A percentile compares a stretch with the other conserved stretches of the same genome.
These are phyloP conservation scores for Heliconius eleuchia DNA, from an alignment of 1,140 invertebrate genomes.

Conservation along the genomic window DNA sequence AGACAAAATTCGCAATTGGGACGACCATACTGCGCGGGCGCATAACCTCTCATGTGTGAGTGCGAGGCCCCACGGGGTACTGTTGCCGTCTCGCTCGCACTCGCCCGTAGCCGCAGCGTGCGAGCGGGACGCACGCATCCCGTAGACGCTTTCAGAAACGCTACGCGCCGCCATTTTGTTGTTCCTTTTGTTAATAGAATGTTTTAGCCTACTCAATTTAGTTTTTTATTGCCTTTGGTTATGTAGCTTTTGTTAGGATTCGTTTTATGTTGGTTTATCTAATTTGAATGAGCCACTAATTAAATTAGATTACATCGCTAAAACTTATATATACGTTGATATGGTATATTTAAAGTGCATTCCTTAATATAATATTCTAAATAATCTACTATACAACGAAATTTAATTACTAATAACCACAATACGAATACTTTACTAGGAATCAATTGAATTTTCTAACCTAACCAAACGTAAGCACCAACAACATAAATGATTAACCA, in stretches of 20 bases:
- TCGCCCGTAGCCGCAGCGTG: constrained; percentile 47
- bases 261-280: not conserved
- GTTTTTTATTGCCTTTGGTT: constrained; percentile 35
- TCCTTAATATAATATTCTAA: constrained; percentile 25
- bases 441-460: not conserved
- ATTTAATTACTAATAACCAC: not conserved
- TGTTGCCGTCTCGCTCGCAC: constrained; percentile 51
- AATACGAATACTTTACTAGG: not conserved
- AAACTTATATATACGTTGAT: not conserved
- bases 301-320: not conserved
- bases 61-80: constrained; percentile 68
- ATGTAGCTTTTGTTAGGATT: constrained; percentile 16
- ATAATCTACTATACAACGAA: not conserved
- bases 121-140: constrained; percentile 53
- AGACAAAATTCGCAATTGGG: constrained; percentile 60
- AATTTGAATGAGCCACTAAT: not conserved
- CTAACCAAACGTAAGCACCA: not conserved
- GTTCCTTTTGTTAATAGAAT: constrained; percentile 69
- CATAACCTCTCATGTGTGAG: constrained; percentile 52
- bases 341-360: not conserved
- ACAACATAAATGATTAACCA: not conserved
- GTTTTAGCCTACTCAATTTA: constrained; percentile 53
- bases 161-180: constrained; percentile 77
- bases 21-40: constrained; percentile 58
- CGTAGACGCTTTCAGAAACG: constrained; percentile 79